Conservation (phyloP, 2,113 vertebrate species). For the Pithys albifrons region DNA sequence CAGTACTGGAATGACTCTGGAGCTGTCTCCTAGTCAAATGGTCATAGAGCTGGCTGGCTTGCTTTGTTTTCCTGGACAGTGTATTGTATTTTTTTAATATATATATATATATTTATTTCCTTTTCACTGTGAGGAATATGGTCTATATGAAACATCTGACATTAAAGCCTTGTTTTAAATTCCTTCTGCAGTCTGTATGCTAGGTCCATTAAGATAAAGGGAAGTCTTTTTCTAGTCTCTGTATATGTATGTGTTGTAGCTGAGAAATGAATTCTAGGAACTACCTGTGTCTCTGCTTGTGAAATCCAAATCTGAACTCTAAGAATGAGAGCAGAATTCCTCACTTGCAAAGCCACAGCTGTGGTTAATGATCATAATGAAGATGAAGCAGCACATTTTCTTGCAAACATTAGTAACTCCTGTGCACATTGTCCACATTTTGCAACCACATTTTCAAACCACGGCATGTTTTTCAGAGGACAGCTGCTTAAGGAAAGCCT, state of each 20-base stretch:
- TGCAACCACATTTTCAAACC: constrained; percentile 61
- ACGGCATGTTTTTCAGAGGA: constrained; percentile 12
- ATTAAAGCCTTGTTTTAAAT: not conserved
- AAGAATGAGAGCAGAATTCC: not conserved
- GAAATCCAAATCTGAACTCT: not conserved
- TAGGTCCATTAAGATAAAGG: constrained; percentile 9
- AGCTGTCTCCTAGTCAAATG: constrained; percentile 44
- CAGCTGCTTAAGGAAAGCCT: constrained; percentile 37
- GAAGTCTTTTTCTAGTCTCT: not conserved
- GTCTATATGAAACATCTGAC: constrained; percentile 16
- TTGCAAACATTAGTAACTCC: constrained; percentile 44
- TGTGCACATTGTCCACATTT: constrained; percentile 44
- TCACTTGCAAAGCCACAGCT: constrained; percentile 34
- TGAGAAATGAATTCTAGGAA: constrained; percentile 19
- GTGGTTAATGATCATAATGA: constrained; percentile 25
- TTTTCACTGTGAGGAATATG: constrained; percentile 33
- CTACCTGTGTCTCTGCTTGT: constrained; percentile 4
- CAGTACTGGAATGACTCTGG: constrained; percentile 56
- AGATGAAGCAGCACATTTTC: constrained; percentile 47
- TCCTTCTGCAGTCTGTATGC: not conserved
- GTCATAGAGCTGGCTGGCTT: constrained; percentile 22
- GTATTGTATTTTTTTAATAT: not conserved
- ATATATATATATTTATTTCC: not conserved
- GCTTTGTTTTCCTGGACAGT: constrained; percentile 56
- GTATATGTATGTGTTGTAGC: not conserved